Conservation (phyloP, 2,113 vertebrate species). For the Vulpes vulpes region DNA sequence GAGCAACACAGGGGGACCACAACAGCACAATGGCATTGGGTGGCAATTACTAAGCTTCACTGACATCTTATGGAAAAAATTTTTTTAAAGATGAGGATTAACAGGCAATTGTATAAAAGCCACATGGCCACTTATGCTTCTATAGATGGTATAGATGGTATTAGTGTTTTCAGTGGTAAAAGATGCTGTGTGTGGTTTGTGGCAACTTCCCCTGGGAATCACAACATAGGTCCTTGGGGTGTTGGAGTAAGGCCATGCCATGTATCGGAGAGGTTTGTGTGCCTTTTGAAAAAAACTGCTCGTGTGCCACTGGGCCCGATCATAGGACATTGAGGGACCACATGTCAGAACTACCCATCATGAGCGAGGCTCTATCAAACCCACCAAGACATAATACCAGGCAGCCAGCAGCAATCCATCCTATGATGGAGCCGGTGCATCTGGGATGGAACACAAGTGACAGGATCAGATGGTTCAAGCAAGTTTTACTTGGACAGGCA, state of each 20-base stretch:
- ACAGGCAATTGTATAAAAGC: background rate
- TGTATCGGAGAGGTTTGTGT: background rate
- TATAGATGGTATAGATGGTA: background rate
- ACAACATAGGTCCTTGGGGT: background rate
- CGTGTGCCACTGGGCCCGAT: background rate
- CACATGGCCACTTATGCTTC: background rate
- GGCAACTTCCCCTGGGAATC: background rate
- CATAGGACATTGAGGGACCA: background rate
- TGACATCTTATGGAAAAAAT: background rate
- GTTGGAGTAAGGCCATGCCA: background rate
- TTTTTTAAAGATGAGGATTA: background rate
- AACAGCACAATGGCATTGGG: background rate
- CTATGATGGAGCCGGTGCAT: background rate
- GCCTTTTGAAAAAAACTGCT: background rate
- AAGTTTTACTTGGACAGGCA: background rate
- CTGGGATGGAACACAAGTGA: background rate
- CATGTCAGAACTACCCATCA: background rate
- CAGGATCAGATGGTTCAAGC: background rate
- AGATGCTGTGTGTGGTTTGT: background rate
- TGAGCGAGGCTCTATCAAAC: background rate
- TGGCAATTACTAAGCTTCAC: background rate
- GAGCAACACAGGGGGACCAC: background rate
- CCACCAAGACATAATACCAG: background rate
- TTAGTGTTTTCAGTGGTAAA: background rate
- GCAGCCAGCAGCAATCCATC: background rate